These are phyloP conservation scores for Orchesella cincta DNA, from an alignment of 1,140 invertebrate species.

Conservation along the genomic window DNA sequence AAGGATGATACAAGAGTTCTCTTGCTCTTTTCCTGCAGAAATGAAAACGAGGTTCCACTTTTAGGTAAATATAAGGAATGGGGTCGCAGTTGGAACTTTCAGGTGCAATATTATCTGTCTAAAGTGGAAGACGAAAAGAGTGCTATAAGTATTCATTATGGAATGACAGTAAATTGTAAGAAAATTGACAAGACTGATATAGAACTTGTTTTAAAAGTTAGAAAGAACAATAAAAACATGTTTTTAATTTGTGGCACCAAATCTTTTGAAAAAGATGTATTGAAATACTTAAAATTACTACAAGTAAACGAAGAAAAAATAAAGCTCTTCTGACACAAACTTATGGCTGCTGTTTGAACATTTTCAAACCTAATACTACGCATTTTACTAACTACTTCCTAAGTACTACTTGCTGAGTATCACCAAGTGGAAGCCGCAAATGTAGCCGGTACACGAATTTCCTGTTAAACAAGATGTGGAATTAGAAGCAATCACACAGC, in stretches of 20 bases:
- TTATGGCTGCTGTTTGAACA: not conserved
- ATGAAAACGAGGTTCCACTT: constrained; percentile 61
- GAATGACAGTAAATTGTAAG: constrained; percentile 49
- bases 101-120: constrained; percentile 63
- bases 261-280: constrained; percentile 57
- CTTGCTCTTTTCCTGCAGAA: constrained; percentile 63
- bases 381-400: not conserved
- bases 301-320: constrained; percentile 47
- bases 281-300: constrained; percentile 52
- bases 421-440: no score
- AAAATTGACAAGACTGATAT: constrained; percentile 50
- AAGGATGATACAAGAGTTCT: constrained; percentile 64
- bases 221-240: constrained; percentile 39
- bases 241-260: constrained; percentile 58
- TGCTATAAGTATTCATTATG: constrained; percentile 47
- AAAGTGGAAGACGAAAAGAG: constrained; percentile 52
- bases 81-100: constrained; percentile 68
- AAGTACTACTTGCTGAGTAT: no score
- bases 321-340: not conserved
- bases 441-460: no score
- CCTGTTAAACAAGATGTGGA: no score
- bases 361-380: not conserved
- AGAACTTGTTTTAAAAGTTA: constrained; percentile 41
- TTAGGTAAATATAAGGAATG: constrained; percentile 62
- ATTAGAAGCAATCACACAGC: no score